Base-by-base conservation (phyloP, 2,113 vertebrate genomes). In the Corythornis cristatus region DNA sequence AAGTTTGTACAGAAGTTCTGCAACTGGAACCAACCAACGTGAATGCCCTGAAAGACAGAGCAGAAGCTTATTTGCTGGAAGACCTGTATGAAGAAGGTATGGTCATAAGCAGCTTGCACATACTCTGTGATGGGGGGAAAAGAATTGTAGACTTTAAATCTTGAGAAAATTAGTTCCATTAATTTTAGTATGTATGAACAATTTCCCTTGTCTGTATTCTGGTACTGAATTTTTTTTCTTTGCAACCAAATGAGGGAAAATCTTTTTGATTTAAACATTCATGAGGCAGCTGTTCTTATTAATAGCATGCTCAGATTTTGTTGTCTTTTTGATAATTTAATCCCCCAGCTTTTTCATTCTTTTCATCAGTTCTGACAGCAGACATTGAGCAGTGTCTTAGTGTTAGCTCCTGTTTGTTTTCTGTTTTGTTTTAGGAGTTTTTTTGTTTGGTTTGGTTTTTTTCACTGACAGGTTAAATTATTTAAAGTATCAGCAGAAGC, bases 11-110 rank as follows among this genome's bases (percentile, higher is more conserved):
- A 11, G 97, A 99, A 97, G 98, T 99, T 86, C 97, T 99, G 48
- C 96, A 98, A 40, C 75, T 97, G 7, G 98, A 99, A 40, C 98
- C 99, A 9, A 90, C 97, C 58, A 99, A 99, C 3, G 97, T 99
- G 29, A 98, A 99, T 8, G 98, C 96, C 6, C 96, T 99, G 77
- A 99, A 99, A 96, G 98, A 99, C 95, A 95, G 99, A 94, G 99
- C 99, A 11, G 99, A 99, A 95, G 99, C 99, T 50, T 99, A 98
- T 58, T 82, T 99, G 81, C 97, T 98, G 79, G 98, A 99, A 53
- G 99, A 99, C 61, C 98, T 98, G 94, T 99, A 99, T 51, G 99
- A 99, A 66, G 98, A 99, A 98, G 99, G 99, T 99, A 97, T 76
- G 8, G 10, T 48, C 58, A 3, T 10, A 6, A 42, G 57, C 40